Evolutionary conservation across 2,888 invertebrate genomes (phyloP), one percentile per base, ranked within the genome.

Genomic region (Ariolimax columbianus): DNA sequence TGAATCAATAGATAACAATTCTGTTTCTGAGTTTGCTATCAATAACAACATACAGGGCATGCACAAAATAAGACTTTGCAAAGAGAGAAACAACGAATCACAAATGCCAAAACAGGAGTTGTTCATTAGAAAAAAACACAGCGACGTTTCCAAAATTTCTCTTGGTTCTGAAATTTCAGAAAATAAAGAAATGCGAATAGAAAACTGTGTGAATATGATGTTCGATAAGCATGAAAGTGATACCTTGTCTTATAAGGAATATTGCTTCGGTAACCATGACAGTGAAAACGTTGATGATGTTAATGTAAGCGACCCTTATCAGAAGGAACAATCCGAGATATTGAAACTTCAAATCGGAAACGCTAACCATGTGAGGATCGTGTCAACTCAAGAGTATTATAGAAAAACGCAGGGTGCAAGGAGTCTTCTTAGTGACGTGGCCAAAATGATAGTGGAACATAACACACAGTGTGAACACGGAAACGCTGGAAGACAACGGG

Each of bases 321-420:
- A 47, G 7, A 0, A 11, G 7, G 38, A 73, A 9, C 43, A 73
- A 73, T 9, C 43, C 9, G 73, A 17, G 14, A 36, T 73, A n/a
- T 36, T 73, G 23, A 36, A 14, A 7, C 43, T 26, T 9, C 43
- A 43, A n/a, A 73, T 14, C 1, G 47, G 30, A n/a, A 47, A 73
- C n/a, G 30, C 26, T 3, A 14, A n/a, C 17, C 23, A 47, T 3
- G n/a, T 30, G 3, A 43, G 43, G n/a, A 73, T 73, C 30, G 43
- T 47, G 0, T n/a, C 73, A 11, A 73, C 73, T 47, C 73, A 73
- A 47, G 73, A 73, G n/a, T 73, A 47, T n/a, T 73, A 73, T 30
- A 40, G 38, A 26, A 73, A n/a, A 1, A 43, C n/a, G 17, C 23
- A 30, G 2, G 73, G 26, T 1, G 1, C 30, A 9, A 26, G n/a